phyloP scores from a whole-genome alignment of 2,888 invertebrate genomes.

The Apamea epomidion region DNA sequence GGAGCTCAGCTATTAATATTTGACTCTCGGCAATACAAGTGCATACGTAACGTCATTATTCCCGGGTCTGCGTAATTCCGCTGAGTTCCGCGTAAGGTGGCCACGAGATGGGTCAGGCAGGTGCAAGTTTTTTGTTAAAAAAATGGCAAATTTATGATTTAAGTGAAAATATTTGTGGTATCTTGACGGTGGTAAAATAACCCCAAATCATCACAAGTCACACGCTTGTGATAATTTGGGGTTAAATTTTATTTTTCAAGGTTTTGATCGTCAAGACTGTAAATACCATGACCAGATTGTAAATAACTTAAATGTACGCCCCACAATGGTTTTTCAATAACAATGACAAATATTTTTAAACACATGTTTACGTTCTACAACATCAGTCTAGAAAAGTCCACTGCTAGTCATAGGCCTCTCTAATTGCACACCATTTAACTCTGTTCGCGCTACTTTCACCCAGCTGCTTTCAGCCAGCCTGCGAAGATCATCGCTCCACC shows the following conservation, averaged over 20 bases:
- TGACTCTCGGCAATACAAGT: conserved; percentile 63
- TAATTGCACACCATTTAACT: neutral
- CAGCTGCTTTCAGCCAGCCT: neutral
- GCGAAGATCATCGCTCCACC: neutral
- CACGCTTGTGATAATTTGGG: neutral
- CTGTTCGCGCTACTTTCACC: neutral
- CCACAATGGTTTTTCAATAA: neutral
- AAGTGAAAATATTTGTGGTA: neutral
- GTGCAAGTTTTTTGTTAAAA: neutral
- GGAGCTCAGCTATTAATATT: conserved; percentile 63
- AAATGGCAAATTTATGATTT: neutral
- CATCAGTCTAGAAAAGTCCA: neutral
- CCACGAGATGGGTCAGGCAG: conserved; percentile 8
- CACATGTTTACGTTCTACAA: neutral
- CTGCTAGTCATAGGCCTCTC: neutral
- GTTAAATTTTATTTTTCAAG: neutral
- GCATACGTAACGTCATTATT: conserved; percentile 67
- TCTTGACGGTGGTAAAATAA: too few relatives aligned
- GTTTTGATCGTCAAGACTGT: neutral
- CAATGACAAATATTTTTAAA: neutral
- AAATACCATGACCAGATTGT: neutral
- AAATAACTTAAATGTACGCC: neutral
- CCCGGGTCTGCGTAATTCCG: conserved; percentile 54
- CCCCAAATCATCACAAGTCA: too few relatives aligned
- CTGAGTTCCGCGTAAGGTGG: conserved; percentile 45